Evolutionary conservation across 1,140 invertebrate genomes (phyloP).

Genomic region (Calliphora vicina): DNA sequence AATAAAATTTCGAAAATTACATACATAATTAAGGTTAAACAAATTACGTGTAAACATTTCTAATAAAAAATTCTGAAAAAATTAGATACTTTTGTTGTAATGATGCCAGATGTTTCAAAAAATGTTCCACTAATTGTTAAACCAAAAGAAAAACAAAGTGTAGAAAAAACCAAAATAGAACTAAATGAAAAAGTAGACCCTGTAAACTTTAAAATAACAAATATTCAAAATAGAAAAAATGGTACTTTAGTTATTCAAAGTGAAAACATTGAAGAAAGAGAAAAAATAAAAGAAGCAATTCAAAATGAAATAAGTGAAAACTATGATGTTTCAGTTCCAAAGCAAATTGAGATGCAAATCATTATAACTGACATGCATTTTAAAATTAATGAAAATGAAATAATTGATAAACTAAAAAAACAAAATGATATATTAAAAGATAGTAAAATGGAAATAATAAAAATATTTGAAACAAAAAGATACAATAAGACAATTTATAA

Average conservation of each 20-base stretch:
- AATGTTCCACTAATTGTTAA: too few relatives aligned
- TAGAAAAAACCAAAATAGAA: too few relatives aligned
- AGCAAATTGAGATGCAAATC: neutral
- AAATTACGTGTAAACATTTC: too few relatives aligned
- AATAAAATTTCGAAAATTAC: too few relatives aligned
- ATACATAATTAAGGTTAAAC: too few relatives aligned
- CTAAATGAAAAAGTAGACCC: neutral
- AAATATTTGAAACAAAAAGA: constrained; percentile 16
- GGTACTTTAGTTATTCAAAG: neutral
- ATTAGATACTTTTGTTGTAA: too few relatives aligned
- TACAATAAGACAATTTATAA: neutral
- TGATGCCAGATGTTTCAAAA: too few relatives aligned
- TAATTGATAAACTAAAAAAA: neutral
- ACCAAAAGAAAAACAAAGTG: too few relatives aligned
- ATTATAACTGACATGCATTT: neutral
- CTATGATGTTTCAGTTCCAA: too few relatives aligned
- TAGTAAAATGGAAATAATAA: neutral
- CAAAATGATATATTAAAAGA: neutral
- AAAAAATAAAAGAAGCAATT: neutral
- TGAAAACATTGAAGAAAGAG: neutral
- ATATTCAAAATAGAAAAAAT: neutral
- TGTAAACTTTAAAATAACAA: neutral
- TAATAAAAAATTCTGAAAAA: too few relatives aligned
- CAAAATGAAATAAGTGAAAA: too few relatives aligned
- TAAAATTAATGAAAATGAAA: neutral